Conservation (phyloP, 2,797 vertebrate genomes). For the Scolopax bukidnonensis region DNA sequence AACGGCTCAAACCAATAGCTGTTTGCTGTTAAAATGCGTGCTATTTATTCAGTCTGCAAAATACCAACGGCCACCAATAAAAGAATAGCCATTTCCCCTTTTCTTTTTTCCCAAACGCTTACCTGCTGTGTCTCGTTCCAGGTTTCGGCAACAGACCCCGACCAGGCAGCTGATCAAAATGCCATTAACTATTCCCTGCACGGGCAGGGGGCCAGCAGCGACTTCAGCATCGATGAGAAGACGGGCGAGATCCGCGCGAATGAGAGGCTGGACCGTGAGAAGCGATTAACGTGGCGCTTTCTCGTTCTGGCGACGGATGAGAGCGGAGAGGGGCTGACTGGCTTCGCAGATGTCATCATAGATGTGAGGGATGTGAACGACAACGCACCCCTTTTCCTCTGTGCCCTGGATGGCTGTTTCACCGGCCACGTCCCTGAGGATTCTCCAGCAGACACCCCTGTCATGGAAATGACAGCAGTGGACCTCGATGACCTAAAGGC, state of each 20-base stretch:
- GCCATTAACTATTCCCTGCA: conserved; percentile 88
- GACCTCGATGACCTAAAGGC: conserved; percentile 88
- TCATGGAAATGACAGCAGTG: conserved; percentile 89
- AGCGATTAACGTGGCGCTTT: conserved; percentile 84
- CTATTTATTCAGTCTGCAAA: background rate
- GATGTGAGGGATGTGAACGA: conserved; percentile 88
- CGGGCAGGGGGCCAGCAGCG: conserved; percentile 84
- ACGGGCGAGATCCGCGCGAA: conserved; percentile 84
- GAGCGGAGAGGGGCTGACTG: conserved; percentile 85
- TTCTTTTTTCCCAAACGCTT: background rate
- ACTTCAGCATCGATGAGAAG: conserved; percentile 86
- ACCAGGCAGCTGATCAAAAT: conserved; percentile 86
- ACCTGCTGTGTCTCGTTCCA: conserved; percentile 53
- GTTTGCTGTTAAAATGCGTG: background rate
- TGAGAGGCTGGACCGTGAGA: conserved; percentile 84
- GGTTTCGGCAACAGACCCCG: conserved; percentile 89
- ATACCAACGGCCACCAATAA: background rate
- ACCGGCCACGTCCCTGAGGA: conserved; percentile 84
- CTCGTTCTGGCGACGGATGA: conserved; percentile 90
- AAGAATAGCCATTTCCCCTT: background rate
- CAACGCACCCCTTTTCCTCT: conserved; percentile 87
- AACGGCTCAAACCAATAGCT: background rate
- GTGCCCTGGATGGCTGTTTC: conserved; percentile 83
- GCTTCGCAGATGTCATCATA: conserved; percentile 89
- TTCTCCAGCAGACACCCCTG: conserved; percentile 85